Percentiles rank a stretch among this genome's conserved stretches.
Conservation (phyloP, 2,113 vertebrate genomes). For the Mus spicilegus region DNA sequence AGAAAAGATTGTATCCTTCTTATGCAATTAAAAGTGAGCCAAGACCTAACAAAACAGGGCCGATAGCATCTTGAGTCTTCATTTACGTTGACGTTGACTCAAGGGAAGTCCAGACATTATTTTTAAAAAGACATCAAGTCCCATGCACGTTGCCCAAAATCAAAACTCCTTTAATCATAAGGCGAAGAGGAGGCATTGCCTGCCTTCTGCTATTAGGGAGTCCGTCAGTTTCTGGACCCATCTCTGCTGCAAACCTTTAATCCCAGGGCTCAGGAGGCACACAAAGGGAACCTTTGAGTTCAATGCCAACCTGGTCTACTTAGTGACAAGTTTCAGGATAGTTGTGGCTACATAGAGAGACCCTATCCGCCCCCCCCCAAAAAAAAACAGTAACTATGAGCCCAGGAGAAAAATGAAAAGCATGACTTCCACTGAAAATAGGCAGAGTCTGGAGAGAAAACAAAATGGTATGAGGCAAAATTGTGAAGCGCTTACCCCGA, state of each 20-base stretch:
- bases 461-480: neutral
- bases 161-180: neutral
- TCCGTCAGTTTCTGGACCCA: neutral
- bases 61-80: neutral
- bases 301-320: neutral
- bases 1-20: slow-evolving; percentile 15
- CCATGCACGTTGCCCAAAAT: neutral
- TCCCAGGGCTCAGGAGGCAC: neutral
- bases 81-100: neutral
- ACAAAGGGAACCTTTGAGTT: neutral
- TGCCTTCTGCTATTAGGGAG: neutral
- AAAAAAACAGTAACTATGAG: neutral
- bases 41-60: neutral
- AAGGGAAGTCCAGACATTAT: neutral
- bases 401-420: neutral
- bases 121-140: slow-evolving; percentile 17
- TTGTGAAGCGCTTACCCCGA: neutral
- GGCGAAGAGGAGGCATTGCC: neutral
- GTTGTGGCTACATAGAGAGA: neutral
- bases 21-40: neutral
- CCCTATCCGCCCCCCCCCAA: neutral
- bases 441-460: neutral
- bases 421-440: neutral
- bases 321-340: neutral
- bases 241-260: neutral